A percentile compares a stretch with the other conserved stretches of the same genome.
These are phyloP conservation scores for Kuschelorhynchus macadamiae DNA, from an alignment of 2,888 invertebrate species.

Conservation along the genomic window DNA sequence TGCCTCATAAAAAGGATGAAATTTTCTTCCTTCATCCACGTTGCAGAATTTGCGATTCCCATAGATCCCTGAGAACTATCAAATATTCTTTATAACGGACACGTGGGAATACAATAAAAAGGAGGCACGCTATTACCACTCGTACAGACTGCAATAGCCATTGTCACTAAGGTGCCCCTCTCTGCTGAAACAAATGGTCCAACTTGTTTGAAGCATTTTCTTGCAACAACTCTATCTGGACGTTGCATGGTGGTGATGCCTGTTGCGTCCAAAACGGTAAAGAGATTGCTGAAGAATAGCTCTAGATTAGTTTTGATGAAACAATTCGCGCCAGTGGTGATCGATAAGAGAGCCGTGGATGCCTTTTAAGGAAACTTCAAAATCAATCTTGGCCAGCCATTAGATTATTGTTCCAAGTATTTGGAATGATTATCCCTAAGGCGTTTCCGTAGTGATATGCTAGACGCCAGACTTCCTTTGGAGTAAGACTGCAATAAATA, in stretches of 20 bases:
- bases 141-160: constrained; percentile 7
- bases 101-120: constrained; percentile 61
- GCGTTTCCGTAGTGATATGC: background rate
- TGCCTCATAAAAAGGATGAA: background rate
- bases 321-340: background rate
- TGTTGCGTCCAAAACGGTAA: constrained; percentile 53
- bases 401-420: constrained; percentile 49
- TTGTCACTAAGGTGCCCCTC: constrained; percentile 48
- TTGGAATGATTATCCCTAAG: constrained; percentile 48
- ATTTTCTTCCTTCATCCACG: constrained; percentile 53
- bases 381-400: constrained; percentile 58
- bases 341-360: background rate
- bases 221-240: constrained; percentile 61
- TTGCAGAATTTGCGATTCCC: constrained; percentile 49
- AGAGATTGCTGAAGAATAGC: background rate
- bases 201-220: constrained; percentile 62
- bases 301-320: background rate
- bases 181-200: constrained; percentile 63
- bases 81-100: constrained; percentile 49
- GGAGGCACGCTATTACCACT: constrained; percentile 55
- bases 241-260: constrained; percentile 64
- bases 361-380: constrained; percentile 1
- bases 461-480: background rate
- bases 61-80: constrained; percentile 26
- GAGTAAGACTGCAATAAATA: background rate